Percentiles rank a stretch among this genome's conserved stretches.
Conservation (phyloP, 1,140 invertebrate genomes). For the Thaumatotibia leucotreta region DNA sequence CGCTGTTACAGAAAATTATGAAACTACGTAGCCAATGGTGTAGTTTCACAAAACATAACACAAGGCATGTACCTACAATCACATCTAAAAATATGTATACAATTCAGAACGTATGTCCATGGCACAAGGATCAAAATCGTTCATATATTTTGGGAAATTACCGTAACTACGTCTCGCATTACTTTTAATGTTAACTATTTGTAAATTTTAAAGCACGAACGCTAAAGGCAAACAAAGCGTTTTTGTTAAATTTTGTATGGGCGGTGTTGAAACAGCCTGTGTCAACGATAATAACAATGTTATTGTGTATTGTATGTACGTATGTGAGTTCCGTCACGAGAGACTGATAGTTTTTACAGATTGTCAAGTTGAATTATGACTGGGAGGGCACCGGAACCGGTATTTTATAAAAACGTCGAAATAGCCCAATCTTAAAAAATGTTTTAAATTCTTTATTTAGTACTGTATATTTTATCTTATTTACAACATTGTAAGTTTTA, state of each 20-base stretch:
- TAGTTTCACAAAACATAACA: background rate
- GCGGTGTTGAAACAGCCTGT: background rate
- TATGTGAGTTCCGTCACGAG: background rate
- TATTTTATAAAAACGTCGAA: no score
- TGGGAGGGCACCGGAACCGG: no score
- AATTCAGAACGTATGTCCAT: no score
- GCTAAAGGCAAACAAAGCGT: no score
- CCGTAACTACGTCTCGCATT: background rate
- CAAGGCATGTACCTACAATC: no score
- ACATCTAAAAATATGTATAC: no score
- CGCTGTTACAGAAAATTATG: background rate
- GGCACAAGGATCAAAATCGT: no score
- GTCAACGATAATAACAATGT: conserved; percentile 2
- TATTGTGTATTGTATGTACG: background rate
- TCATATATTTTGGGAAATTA: no score
- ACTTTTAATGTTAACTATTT: background rate
- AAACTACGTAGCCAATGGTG: background rate
- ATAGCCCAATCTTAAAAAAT: no score
- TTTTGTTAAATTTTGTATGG: background rate
- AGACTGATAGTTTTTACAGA: background rate
- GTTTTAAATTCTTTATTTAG: no score
- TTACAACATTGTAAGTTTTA: no score
- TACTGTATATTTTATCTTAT: no score
- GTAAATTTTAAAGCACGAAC: background rate
- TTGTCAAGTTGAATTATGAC: background rate